Evolutionary conservation across 2,113 vertebrate species (phyloP), one percentile per base, ranked within the genome.

Genomic region (Prietella phreatophila): DNA sequence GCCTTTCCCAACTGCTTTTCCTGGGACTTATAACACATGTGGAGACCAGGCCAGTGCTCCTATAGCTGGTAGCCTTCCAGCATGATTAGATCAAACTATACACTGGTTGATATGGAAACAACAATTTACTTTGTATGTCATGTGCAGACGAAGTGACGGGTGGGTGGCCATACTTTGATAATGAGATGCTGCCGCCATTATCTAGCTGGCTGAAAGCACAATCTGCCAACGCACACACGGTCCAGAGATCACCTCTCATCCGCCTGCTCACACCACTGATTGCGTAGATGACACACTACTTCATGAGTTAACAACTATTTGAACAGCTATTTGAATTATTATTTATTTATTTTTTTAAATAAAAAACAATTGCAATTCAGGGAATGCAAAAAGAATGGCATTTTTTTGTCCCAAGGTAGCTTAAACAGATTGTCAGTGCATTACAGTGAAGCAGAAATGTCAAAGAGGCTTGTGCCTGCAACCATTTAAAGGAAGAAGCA

Each of bases 211-310:
- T 3, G 42, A 89, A 85, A 90, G 91, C 78, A 87, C 71, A 88
- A 91, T 90, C 82, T 91, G 75, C 93, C 92, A 91, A 93, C 90
- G 92, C 93, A 91, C 93, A 91, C 88, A 89, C 61, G 58, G 86
- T 91, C 80, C 91, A 92, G 91, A 93, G 88, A 42, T 80, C 76
- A 86, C 33, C 58, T 30, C 65, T 53, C 50, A 71, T 61, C 7
- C 1, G 13, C 63, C 85, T 93, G 91, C 87, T 87, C 63, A 88
- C 88, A 93, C 90, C 88, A 91, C 39, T 82, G 91, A 90, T 92
- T 90, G 93, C 91, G 88, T 86, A 91, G 91, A 80, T 85, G 76
- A 85, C 61, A 50, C 79, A 86, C 63, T 5, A 42, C 19, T 67
- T 81, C 58, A 83, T 20, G 8, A 60, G 53, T 36, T 27, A 53